Evolutionary conservation across 1,140 invertebrate species (phyloP), one percentile per base, ranked within the genome.

Genomic region (Mizuhopecten yessoensis): DNA sequence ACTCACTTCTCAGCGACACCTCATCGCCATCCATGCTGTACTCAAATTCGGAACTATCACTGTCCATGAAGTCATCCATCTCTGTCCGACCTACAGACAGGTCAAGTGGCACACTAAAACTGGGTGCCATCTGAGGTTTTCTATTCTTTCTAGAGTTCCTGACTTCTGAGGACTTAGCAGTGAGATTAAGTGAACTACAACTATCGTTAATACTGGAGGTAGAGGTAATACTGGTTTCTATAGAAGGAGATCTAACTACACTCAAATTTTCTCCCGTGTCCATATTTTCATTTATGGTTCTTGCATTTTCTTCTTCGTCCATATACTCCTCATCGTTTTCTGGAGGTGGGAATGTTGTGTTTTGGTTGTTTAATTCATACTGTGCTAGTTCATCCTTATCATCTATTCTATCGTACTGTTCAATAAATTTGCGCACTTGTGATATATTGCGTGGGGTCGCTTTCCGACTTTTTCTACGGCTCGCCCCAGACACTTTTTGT

Each of bases 301-400:
- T 39, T n/a, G n/a, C 42, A 86, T 93, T 36, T 45, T 92, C 88
- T 45, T 87, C 90, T 89, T 92, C 90, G 36, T 90, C 88, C 36
- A 57, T 13, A 34, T 93, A 90, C 0, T 42, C 88, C 15, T 93
- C 93, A 7, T 89, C 89, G 10, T 91, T 90, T 75, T 91, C 92
- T 15, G 93, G 90, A 29, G 94, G 93, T 11, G 93, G 92, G 86
- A 95, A 95, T 86, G 93, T 91, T 34, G 94, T 93, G 86, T 94
- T 95, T 90, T 92, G 93, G 49, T 95, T 95, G 89, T 95, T 95
- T 23, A 95, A 92, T 86, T 93, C 92, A 90, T 94, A 95, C 34
- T 94, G 93, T 13, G 91, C 92, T 33, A 95, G 87, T 87, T 95
- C 93, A 86, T 95, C 94, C 89, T 93, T 94, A 75, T 94, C 92